Conservation (phyloP, 2,888 invertebrate genomes). For the Peribatodes rhomboidaria region DNA sequence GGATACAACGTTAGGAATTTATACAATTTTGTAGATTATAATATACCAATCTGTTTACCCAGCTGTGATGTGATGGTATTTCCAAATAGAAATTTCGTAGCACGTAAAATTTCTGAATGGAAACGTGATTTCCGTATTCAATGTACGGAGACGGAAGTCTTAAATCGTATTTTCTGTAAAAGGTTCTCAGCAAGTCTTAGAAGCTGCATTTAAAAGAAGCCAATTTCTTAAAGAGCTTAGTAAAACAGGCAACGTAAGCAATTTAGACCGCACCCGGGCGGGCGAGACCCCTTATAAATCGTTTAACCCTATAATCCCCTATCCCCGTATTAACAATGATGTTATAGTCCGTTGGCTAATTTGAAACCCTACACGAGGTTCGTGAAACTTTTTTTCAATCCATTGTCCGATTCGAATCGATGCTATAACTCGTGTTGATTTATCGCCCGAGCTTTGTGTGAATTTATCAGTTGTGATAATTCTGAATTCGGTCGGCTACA, state of each 20-base stretch:
- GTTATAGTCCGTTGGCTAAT: conserved; percentile 15
- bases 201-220: conserved; percentile 22
- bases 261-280: conserved; percentile 21
- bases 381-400: conserved; percentile 5
- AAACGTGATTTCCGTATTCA: conserved; percentile 16
- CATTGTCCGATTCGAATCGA: conserved; percentile 15
- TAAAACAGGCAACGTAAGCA: conserved; percentile 26
- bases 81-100: not conserved
- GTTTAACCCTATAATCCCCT: conserved; percentile 25
- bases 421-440: conserved; percentile 23
- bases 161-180: conserved; percentile 20
- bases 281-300: conserved; percentile 30
- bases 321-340: conserved; percentile 25
- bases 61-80: not conserved
- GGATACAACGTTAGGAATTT: not conserved
- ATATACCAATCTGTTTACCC: not conserved
- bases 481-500: conserved; percentile 14
- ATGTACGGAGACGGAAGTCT: not conserved
- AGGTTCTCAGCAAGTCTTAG: not conserved
- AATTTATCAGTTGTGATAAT: conserved; percentile 30
- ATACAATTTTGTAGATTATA: not conserved
- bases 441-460: conserved; percentile 19
- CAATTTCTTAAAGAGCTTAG: conserved; percentile 32
- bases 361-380: conserved; percentile 14
- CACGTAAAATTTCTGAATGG: not conserved